Base-by-base conservation (phyloP, 2,888 invertebrate genomes). In the Microchrysa polita region DNA sequence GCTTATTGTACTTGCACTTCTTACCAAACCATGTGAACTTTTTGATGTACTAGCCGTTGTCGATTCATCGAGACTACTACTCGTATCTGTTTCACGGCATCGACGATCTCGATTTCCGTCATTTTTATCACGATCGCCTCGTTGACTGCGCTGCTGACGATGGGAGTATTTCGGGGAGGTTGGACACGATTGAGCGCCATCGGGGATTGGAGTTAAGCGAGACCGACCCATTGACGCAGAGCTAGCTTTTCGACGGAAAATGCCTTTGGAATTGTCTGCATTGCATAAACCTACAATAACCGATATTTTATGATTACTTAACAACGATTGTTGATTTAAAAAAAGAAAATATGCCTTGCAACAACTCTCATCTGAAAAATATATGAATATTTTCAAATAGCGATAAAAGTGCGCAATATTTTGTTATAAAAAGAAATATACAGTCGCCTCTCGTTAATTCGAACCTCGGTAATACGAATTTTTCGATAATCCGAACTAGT, bases 181-280 rank as follows among this genome's bases (percentile, higher is more conserved):
- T 78, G 79, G 86, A 80, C 80, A 85, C 77, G 82, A 86, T 77
- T 82, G 86, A 81, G 78, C 83, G 80, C 20, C 81, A 79, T 73
- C 83, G 81, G 75, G 81, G 81, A 67, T 67, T 67, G 67, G 79
- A 74, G 74, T 69, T 27, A 74, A 23, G 10, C 78, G 75, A 18
- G 65, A 53, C 63, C 69, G 72, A 67, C 82, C 81, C 42, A 80
- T 80, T 73, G 85, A 84, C 44, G 83, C 80, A 75, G 78, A 81
- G 55, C 85, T 85, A 2, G 84, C 81, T 73, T 83, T 82, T 48
- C 85, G 82, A 5, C 85, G 84, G 75, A 85, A 85, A 55, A 85
- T 80, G 42, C 84, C 85, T 76, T 84, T 83, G 69, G 80, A 80
- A 74, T 83, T 82, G 71, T 85, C 85, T 79, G 82, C 80, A 75